These are phyloP conservation scores for Malurus splendens DNA, from an alignment of 2,797 vertebrate genomes.

Conservation along the genomic window DNA sequence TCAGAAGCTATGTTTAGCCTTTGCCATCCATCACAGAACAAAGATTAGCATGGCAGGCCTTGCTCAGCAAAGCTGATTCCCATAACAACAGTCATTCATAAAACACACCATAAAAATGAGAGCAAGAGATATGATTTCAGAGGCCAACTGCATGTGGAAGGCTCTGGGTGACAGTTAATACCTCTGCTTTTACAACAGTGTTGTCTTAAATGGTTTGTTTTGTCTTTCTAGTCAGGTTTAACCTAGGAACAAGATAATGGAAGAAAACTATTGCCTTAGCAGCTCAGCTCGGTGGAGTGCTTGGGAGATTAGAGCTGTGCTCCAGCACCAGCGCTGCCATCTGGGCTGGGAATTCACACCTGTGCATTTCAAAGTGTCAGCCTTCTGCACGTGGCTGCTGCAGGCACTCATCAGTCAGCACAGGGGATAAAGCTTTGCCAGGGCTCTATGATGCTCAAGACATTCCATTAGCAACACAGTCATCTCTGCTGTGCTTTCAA, in stretches of 20 bases:
- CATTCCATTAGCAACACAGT: background rate
- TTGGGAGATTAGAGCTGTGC: background rate
- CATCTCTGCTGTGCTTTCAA: background rate
- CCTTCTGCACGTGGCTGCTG: background rate
- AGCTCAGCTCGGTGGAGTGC: background rate
- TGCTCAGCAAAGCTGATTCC: background rate
- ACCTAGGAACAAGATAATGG: background rate
- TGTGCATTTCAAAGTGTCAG: background rate
- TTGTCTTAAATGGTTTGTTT: constrained; percentile 15
- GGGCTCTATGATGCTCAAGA: background rate
- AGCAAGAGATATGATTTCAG: background rate
- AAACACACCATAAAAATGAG: background rate
- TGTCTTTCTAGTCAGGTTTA: constrained; percentile 20
- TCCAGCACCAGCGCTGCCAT: background rate
- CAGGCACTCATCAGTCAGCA: background rate
- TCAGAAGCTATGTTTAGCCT: background rate
- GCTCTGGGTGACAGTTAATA: background rate
- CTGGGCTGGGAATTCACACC: background rate
- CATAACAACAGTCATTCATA: background rate
- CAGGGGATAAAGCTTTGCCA: background rate
- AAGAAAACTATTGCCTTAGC: background rate
- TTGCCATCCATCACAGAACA: background rate
- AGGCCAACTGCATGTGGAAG: background rate
- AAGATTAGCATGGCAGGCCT: background rate
- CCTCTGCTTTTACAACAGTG: background rate